Conservation (phyloP, 2,113 vertebrate genomes). For the Ia io region DNA sequence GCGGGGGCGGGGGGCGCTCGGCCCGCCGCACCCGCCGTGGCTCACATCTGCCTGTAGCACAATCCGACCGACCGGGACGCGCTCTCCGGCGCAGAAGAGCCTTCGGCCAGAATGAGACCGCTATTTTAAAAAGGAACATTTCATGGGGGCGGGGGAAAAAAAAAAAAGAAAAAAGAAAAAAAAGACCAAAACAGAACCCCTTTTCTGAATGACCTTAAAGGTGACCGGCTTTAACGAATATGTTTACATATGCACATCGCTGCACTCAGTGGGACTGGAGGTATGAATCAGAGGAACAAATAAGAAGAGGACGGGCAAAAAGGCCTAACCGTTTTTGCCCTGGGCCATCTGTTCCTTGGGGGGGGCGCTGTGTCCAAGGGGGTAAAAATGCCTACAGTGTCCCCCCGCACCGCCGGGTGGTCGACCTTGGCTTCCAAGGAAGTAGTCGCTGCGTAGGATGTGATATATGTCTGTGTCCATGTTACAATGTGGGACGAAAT, state of each 20-base stretch:
- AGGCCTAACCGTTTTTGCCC: slow-evolving; percentile 81
- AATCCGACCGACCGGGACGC: too few relatives aligned
- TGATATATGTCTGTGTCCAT: slow-evolving; percentile 87
- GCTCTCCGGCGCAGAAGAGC: slow-evolving; percentile 71
- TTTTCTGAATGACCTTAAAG: slow-evolving; percentile 93
- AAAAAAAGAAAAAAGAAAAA: slow-evolving; percentile 48
- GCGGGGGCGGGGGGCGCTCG: slow-evolving; percentile 79
- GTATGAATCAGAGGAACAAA: slow-evolving; percentile 66
- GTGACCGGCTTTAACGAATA: slow-evolving; percentile 94
- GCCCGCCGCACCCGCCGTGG: slow-evolving; percentile 89
- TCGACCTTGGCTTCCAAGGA: slow-evolving; percentile 89
- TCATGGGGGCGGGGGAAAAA: too few relatives aligned
- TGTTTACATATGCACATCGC: slow-evolving; percentile 98
- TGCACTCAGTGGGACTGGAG: slow-evolving; percentile 91
- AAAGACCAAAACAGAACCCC: neutral
- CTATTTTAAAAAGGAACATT: slow-evolving; percentile 63
- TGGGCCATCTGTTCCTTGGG: slow-evolving; percentile 82
- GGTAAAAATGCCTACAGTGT: slow-evolving; percentile 80
- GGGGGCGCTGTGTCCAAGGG: slow-evolving; percentile 84
- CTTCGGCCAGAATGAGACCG: slow-evolving; percentile 85
- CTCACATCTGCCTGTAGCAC: slow-evolving; percentile 92
- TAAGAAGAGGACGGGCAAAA: slow-evolving; percentile 35
- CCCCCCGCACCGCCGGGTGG: slow-evolving; percentile 85
- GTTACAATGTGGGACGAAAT: slow-evolving; percentile 86
- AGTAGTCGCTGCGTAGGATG: slow-evolving; percentile 91